Base-by-base conservation (phyloP, 2,113 vertebrate genomes). In the Pygoscelis adeliae region DNA sequence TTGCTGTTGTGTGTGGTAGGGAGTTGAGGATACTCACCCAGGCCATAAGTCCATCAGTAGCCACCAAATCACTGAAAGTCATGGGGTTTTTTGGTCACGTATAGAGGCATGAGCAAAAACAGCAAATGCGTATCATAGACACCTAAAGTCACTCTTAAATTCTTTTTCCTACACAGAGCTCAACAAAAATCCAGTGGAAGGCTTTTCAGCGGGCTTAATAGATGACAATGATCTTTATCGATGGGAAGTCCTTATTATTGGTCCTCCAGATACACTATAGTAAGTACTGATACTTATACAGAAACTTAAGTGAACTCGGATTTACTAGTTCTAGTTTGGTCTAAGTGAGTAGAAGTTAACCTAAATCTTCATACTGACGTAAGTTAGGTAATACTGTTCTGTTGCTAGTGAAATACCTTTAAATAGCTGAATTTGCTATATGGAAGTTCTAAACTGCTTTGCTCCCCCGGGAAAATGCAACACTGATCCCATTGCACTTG, bases 221-320 rank as follows among this genome's bases (percentile, higher is more conserved):
- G 99, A 99, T 97, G 99, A 99, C 98, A 99, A 99, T 98, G 99
- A 99, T 97, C 99, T 99, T 83, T 99, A 99, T 98, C 99, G 99
- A 98, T 99, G 99, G 99, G 99, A 99, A 99, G 99, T 99, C 93
- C 99, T 99, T 89, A 99, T 99, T 97, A 99, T 99, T 83, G 99
- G 99, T 59, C 99, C 99, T 97, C 99, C 99, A 97, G 99, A 99
- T 95, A 99, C 99, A 87, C 98, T 99, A 63, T 99, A 99, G 99
- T 99, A 99, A 99, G 99, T 99, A 98, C 94, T 82, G 85, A 87
- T 80, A 40, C 81, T 95, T 95, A 5, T 63, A 76, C 32, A 83
- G 89, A 94, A 96, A 85, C 77, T 44, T 42, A n/a, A 94, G 50
- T 93, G 42, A 87, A 84, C 44, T 96, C 0, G 5, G 19, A 11